Evolutionary conservation across 2,888 invertebrate genomes (phyloP), one percentile per base, ranked within the genome.

Genomic region (Encarsia formosa): DNA sequence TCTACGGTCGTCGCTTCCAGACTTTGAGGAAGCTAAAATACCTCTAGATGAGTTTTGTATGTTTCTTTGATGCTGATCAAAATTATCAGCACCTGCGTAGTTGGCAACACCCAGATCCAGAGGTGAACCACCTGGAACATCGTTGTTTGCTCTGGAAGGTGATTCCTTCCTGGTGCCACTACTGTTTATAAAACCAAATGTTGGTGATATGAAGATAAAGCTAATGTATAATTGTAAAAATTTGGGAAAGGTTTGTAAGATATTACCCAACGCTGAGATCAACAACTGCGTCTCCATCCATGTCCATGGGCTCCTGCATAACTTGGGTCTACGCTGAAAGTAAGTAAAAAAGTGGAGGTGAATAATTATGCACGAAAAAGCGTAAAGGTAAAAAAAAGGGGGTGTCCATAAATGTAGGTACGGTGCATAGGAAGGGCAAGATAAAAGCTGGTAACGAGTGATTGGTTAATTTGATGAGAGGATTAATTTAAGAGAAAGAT

Each of bases 201-300:
- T n/a, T n/a, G n/a, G n/a, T 6, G 15, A 18, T 29, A 9, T 29
- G 29, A 29, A 29, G 9, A 9, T 6, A 34, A 11, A 34, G 15
- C 15, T 5, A 34, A 34, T n/a, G 34, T 29, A n/a, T 29, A 13
- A 8, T 6, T 38, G 20, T 9, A 22, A 19, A 20, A 8, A 18
- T 13, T 6, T 38, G 38, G 2, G 22, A 24, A 24, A 40, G 15
- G 32, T 40, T n/a, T n/a, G n/a, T n/a, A n/a, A n/a, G n/a, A 52
- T 65, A 75, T 79, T 78, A 88, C 88, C 87, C 84, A 71, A 91
- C 82, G 77, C 91, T 91, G 67, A 92, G 81, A 81, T 92, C 91
- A 67, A 92, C 91, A 62, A 91, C 91, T 69, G 85, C 83, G 74
- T 91, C 78, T 51, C 77, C 90, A 78, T 91, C 90, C 73, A 89